A percentile compares a stretch with the other conserved stretches of the same genome.
Evolutionary conservation across 2,888 invertebrate species (phyloP).

Genomic region (Scaptomyza polygonia): DNA sequence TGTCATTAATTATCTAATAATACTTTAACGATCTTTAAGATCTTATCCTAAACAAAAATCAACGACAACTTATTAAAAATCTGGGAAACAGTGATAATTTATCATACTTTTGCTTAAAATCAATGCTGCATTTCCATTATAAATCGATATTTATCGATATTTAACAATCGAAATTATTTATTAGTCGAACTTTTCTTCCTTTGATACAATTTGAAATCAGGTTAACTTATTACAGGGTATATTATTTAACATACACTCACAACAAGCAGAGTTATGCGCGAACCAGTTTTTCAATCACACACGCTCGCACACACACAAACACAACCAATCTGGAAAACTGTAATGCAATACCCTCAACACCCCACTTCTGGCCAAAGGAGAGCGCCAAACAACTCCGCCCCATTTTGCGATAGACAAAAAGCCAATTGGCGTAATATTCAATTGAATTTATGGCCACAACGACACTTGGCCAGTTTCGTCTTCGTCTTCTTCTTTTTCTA

Average conservation of each 20-base stretch:
- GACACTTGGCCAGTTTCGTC: slow-evolving; percentile 67
- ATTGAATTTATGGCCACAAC: slow-evolving; percentile 81
- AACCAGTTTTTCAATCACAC: slow-evolving; percentile 49
- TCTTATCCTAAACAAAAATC: no score
- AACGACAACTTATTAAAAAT: no score
- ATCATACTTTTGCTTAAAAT: no score
- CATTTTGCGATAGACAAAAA: slow-evolving; percentile 76
- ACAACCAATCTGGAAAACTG: slow-evolving; percentile 5
- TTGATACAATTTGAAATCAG: no score
- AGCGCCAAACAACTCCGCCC: slow-evolving; percentile 64
- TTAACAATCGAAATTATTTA: neutral
- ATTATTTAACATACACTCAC: neutral
- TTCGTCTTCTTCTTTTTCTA: neutral
- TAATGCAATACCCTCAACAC: slow-evolving; percentile 5
- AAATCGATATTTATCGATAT: neutral
- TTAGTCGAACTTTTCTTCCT: no score
- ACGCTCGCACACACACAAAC: slow-evolving; percentile 1
- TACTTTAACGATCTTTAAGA: no score
- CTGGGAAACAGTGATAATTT: no score
- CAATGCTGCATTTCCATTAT: no score
- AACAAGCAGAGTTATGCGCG: slow-evolving; percentile 20
- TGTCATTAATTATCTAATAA: neutral
- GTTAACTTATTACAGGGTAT: neutral
- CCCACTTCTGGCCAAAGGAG: slow-evolving; percentile 4
- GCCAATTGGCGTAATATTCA: slow-evolving; percentile 82